A percentile compares a stretch with the other conserved stretches of the same genome.
Conservation (phyloP, 2,113 vertebrate species). For the Lipophrys pholis region DNA sequence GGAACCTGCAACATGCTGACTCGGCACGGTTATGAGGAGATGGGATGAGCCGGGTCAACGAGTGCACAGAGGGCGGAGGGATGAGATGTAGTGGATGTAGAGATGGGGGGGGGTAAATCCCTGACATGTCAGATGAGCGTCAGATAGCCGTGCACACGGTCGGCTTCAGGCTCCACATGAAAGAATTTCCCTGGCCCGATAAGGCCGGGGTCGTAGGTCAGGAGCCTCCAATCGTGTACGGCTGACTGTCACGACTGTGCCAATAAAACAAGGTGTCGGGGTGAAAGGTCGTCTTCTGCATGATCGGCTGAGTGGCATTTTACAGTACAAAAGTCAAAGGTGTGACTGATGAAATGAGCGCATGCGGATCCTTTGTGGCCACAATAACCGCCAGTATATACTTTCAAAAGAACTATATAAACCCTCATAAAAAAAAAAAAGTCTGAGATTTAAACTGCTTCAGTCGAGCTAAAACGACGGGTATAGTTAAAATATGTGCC, state of each 20-base stretch:
- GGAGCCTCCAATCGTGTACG: slow-evolving; percentile 8
- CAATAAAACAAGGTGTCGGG: slow-evolving; percentile 15
- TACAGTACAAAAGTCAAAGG: slow-evolving; percentile 73
- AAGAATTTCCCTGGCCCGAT: neutral
- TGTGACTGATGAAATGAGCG: slow-evolving; percentile 25
- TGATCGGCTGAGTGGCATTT: slow-evolving; percentile 16
- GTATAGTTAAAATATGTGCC: no score
- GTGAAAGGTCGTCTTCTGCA: slow-evolving; percentile 50
- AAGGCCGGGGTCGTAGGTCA: slow-evolving; percentile 11
- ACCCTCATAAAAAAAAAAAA: no score
- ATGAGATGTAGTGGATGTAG: slow-evolving; percentile 5
- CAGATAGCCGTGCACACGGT: slow-evolving; percentile 26
- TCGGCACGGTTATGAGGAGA: slow-evolving; percentile 36
- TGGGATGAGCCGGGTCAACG: slow-evolving; percentile 47
- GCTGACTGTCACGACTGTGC: neutral
- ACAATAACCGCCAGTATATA: neutral
- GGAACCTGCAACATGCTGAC: slow-evolving; percentile 64
- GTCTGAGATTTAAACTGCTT: no score
- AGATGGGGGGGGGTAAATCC: slow-evolving; percentile 31
- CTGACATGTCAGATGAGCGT: slow-evolving; percentile 57
- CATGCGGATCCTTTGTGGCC: neutral
- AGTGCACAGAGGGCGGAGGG: slow-evolving; percentile 50
- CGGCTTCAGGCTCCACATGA: slow-evolving; percentile 30
- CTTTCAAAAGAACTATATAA: neutral
- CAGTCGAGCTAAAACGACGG: no score